Evolutionary conservation across 2,888 invertebrate species (phyloP).

Genomic region (Rotaria macrura): DNA sequence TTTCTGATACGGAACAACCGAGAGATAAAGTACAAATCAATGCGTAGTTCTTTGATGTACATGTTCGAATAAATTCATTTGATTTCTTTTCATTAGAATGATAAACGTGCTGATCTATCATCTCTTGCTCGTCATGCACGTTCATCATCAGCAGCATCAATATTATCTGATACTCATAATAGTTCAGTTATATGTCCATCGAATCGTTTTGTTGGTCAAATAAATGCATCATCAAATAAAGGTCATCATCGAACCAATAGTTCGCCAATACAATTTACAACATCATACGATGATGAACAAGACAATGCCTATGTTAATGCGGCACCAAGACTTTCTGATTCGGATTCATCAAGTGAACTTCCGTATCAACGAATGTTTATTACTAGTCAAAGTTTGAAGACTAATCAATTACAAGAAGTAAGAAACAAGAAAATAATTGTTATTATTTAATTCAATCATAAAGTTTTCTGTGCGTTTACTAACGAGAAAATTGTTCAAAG

Average conservation of each 20-base stretch:
- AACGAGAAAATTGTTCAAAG: no score
- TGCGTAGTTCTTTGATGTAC: no score
- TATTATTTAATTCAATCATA: no score
- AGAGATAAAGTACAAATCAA: neutral
- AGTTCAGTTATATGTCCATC: neutral
- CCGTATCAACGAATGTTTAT: neutral
- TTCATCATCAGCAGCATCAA: neutral
- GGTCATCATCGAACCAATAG: neutral
- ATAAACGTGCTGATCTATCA: neutral
- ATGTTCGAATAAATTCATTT: no score
- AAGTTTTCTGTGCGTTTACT: neutral
- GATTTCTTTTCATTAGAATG: neutral
- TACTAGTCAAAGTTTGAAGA: neutral
- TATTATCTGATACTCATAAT: neutral
- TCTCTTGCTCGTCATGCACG: neutral
- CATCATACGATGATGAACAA: neutral
- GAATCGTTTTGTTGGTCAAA: neutral
- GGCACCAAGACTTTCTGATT: constrained; percentile 12
- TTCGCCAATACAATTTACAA: neutral
- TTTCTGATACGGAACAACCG: neutral
- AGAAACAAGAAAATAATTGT: neutral
- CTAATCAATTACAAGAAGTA: neutral
- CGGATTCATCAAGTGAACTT: neutral
- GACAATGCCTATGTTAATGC: neutral
- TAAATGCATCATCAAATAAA: neutral